Conservation (phyloP, 1,140 invertebrate genomes). For the Hetaerina americana region DNA sequence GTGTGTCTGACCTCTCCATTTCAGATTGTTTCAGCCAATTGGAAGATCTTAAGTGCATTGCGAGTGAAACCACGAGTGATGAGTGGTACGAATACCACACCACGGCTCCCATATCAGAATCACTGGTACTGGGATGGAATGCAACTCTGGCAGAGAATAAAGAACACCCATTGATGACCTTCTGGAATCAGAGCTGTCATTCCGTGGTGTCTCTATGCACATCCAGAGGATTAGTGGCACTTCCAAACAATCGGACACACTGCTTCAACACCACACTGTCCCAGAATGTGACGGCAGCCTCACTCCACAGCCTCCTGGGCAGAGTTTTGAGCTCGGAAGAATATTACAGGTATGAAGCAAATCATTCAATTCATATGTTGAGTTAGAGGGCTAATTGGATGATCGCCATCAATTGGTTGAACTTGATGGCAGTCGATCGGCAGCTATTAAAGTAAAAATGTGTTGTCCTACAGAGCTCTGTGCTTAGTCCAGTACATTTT, state of each 20-base stretch:
- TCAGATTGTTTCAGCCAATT: conserved; percentile 39
- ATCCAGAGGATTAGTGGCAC: conserved; percentile 21
- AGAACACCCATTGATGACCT: conserved; percentile 23
- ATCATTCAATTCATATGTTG: conserved; percentile 10
- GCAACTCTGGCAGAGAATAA: neutral
- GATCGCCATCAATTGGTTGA: too few relatives aligned
- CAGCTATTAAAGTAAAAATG: too few relatives aligned
- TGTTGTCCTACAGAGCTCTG: too few relatives aligned
- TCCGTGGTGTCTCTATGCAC: conserved; percentile 33
- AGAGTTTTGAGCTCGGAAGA: conserved; percentile 38
- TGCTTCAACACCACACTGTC: conserved; percentile 32
- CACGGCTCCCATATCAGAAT: neutral
- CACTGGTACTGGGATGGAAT: neutral
- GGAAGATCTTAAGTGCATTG: conserved; percentile 30
- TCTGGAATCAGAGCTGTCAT: conserved; percentile 35
- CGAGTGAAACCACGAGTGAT: conserved; percentile 25
- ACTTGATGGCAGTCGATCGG: too few relatives aligned
- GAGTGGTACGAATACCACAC: neutral
- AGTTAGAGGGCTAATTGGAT: too few relatives aligned
- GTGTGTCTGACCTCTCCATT: too few relatives aligned
- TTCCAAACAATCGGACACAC: conserved; percentile 25
- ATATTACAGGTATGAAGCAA: conserved; percentile 38
- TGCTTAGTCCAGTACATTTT: too few relatives aligned
- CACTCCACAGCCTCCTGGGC: conserved; percentile 29
- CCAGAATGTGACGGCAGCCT: conserved; percentile 15